Conservation (phyloP, 2,888 invertebrate species). For the Chrysotoxum bicinctum region DNA sequence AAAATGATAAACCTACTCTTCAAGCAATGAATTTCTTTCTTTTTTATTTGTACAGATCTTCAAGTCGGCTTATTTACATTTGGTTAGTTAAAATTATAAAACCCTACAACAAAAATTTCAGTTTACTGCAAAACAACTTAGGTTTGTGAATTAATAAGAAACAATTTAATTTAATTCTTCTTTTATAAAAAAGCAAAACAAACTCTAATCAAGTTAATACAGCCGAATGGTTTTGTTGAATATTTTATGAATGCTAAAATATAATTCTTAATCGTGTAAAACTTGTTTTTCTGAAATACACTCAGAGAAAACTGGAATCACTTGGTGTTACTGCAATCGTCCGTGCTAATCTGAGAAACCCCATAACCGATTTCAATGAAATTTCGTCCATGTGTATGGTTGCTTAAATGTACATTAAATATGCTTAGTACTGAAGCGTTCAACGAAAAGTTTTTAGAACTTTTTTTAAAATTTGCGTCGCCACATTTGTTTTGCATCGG, state of each 20-base stretch:
- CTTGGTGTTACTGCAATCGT: too few species aligned
- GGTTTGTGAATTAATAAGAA: neutral
- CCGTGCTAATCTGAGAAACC: too few species aligned
- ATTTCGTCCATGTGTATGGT: too few species aligned
- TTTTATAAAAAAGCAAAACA: neutral
- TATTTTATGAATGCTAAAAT: neutral
- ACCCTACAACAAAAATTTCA: conserved; percentile 11
- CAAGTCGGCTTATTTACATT: conserved; percentile 52
- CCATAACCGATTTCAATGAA: too few species aligned
- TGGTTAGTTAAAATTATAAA: conserved; percentile 51
- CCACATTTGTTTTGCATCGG: too few species aligned
- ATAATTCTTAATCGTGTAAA: neutral
- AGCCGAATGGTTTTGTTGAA: neutral
- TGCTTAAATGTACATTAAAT: too few species aligned
- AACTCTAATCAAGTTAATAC: neutral
- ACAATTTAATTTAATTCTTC: neutral
- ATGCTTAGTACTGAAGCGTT: too few species aligned
- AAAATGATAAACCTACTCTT: conserved; percentile 36
- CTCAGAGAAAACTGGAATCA: neutral
- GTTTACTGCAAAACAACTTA: conserved; percentile 42
- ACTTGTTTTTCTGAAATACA: neutral
- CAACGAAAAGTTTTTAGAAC: too few species aligned
- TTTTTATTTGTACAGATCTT: conserved; percentile 15
- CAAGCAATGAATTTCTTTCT: conserved; percentile 20
- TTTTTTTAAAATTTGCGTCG: too few species aligned